Conservation (phyloP, 2,113 vertebrate genomes). For the Corapipo altera region DNA sequence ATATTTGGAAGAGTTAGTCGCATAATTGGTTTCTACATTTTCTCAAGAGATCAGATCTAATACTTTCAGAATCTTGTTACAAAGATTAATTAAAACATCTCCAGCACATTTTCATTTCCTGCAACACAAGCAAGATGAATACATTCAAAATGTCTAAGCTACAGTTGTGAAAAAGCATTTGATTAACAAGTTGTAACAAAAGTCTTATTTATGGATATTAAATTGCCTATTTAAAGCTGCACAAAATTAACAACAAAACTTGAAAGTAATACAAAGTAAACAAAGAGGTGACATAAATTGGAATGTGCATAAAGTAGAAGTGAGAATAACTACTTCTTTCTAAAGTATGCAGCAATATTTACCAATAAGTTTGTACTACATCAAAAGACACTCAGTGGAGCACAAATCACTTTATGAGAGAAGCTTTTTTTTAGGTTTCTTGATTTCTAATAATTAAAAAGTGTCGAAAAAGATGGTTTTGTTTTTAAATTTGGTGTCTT, state of each 20-base stretch:
- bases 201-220: not conserved
- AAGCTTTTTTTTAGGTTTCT: not conserved
- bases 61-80: conserved; percentile 42
- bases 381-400: not conserved
- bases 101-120: conserved; percentile 23
- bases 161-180: not conserved
- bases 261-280: not conserved
- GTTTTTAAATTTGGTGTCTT: not conserved
- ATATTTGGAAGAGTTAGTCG: conserved; percentile 57
- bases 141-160: not conserved
- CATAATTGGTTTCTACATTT: conserved; percentile 41
- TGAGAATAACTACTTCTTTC: not conserved
- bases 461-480: fast-evolving
- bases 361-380: not conserved
- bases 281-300: not conserved
- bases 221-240: not conserved
- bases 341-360: not conserved
- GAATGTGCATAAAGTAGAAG: not conserved
- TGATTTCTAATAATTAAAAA: not conserved
- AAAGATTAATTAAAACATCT: conserved; percentile 63
- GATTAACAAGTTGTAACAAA: not conserved
- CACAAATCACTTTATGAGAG: not conserved
- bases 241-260: not conserved
- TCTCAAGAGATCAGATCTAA: conserved; percentile 43
- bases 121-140: not conserved